Evolutionary conservation across 2,113 vertebrate species (phyloP), one percentile per base, ranked within the genome.

Genomic region (Callospermophilus lateralis): DNA sequence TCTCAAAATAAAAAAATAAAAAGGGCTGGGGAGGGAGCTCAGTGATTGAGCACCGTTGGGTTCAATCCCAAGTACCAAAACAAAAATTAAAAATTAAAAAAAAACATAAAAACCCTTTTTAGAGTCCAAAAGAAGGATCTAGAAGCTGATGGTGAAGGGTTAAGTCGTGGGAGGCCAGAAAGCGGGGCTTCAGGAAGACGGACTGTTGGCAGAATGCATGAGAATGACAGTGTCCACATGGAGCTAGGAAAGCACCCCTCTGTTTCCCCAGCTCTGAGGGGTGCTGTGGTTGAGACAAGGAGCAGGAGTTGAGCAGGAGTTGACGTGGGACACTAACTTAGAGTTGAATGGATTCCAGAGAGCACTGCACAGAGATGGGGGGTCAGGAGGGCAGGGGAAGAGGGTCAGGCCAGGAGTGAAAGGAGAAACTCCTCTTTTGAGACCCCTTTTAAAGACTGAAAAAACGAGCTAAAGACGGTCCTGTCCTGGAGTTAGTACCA

Each of bases 301-400:
- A 28, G 68, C 11, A 1, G 20, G 17, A 55, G 0, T 5, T 58
- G 1, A 28, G 68, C 11, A 1, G 20, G 17, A 55, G 0, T 7
- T 15, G 48, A 24, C 5, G 1, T 1, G 9, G 90, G 81, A 19
- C 8, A 1, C 32, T 24, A 12, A 11, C 34, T 72, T 15, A 34
- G 58, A 88, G 42, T 42, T 48, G 15, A 34, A 1, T 4, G 22
- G 37, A 32, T 45, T 42, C 51, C 63, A 73, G 37, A 84, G 73
- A 48, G 51, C 4, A 1, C 1, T 6, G 7, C 28, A 37, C 12
- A 90, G 65, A 26, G 58, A 39, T 1, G 5, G 51, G 20, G 26
- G 45, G n/a, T 17, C 39, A 32, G 68, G 78, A 51, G 51, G 45
- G 9, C 0, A 3, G 32, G 26, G 45, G 37, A 65, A 61, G 26